Evolutionary conservation across 2,797 vertebrate species (phyloP), one percentile per base, ranked within the genome.

Genomic region (Propithecus deckenii): DNA sequence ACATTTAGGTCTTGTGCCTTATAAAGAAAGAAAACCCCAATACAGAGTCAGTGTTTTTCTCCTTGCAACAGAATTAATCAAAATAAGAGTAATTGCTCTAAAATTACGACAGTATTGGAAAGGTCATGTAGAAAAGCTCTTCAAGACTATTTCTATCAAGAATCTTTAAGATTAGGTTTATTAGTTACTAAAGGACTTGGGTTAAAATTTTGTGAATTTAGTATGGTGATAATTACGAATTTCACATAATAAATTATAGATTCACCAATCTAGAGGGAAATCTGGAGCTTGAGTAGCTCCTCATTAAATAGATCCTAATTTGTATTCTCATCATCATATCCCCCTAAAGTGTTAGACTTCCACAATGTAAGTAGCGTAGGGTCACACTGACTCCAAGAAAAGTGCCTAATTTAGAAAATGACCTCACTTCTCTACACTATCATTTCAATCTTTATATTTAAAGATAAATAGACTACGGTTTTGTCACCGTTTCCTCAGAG

Each of bases 1-100:
- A 99, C 99, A 75, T 99, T 99, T 95, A 99, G 98, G 97, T 99
- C 99, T 97, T 99, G 99, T 0, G 99, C 99, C 99, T 99, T 97
- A 67, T 75, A 96, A 95, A 96, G 76, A 92, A 65, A 97, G 83
- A 76, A 85, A 84, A 92, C 1, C 25, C 89, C 93, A 55, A 75
- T 5, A 97, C 28, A 41, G 63, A 57, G 2, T 98, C 50, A 98
- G 41, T 86, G 76, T 15, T 83, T 89, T 94, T 84, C 52, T 86
- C 61, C 41, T 32, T 41, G 20, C 81, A 92, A 94, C 0, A 43
- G 5, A 95, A 94, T 28, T 41, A 61, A 93, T 79, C 25, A 85
- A 89, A 79, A 91, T 41, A 43, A 83, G 46, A 86, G 35, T 32
- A 86, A 74, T 0, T 50, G 30, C 46, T 93, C 71, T 55, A 78